These are phyloP conservation scores for Paracanthobrama guichenoti DNA, from an alignment of 2,113 vertebrate species.

Conservation along the genomic window DNA sequence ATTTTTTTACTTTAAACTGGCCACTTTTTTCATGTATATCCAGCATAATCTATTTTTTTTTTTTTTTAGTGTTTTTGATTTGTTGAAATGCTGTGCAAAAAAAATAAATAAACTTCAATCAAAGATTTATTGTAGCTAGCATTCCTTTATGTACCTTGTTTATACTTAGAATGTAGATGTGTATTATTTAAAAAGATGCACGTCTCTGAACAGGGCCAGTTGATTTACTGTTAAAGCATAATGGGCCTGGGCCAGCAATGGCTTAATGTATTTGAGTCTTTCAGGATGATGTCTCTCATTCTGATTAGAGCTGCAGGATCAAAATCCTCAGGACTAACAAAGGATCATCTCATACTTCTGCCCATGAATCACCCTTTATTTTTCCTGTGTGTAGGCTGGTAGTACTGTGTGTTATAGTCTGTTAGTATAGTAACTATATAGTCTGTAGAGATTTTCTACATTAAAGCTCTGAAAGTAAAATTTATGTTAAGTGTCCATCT, in stretches of 20 bases:
- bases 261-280: slow-evolving; percentile 10
- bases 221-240: not conserved
- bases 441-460: slow-evolving; percentile 2
- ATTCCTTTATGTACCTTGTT: not conserved
- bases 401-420: not conserved
- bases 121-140: not conserved
- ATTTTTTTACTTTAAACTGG: not conserved
- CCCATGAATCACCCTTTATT: not conserved
- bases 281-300: not conserved
- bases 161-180: not conserved
- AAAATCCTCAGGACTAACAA: not conserved
- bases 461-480: not conserved
- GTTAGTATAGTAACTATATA: slow-evolving; percentile 17
- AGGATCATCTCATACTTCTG: not conserved
- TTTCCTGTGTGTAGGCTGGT: not conserved
- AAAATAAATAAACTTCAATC: not conserved
- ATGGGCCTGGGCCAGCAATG: not conserved
- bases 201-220: not conserved
- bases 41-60: too few relatives aligned
- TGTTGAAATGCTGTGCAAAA: too few relatives aligned
- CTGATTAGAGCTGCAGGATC: not conserved
- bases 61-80: too few relatives aligned
- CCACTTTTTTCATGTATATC: not conserved
- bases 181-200: not conserved
- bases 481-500: not conserved